Evolutionary conservation across 2,113 vertebrate species (phyloP).

Genomic region (Chloropsis cyanopogon): DNA sequence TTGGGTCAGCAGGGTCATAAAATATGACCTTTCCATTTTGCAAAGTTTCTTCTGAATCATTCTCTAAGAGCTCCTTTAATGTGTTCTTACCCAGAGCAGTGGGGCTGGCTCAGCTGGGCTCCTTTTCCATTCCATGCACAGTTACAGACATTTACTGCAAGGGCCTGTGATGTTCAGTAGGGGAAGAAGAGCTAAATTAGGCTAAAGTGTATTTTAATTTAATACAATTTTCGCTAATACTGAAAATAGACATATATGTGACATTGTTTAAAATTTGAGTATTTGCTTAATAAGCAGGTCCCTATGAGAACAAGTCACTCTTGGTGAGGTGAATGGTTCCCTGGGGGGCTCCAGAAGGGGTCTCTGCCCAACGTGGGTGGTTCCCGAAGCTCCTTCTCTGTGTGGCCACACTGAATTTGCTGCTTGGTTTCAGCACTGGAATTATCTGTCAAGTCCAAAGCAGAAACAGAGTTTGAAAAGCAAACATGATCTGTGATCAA

Average conservation of each 20-base stretch:
- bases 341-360: background rate
- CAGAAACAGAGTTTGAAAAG: constrained; percentile 72
- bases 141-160: background rate
- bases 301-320: background rate
- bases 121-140: background rate
- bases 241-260: background rate
- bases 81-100: background rate
- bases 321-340: background rate
- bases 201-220: background rate
- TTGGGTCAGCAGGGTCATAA: constrained; percentile 47
- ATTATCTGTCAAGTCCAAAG: constrained; percentile 71
- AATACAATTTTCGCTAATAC: background rate
- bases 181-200: constrained; percentile 6
- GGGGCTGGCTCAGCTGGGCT: background rate
- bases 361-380: background rate
- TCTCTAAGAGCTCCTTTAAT: constrained; percentile 28
- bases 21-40: constrained; percentile 15
- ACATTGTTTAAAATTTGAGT: background rate
- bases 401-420: constrained; percentile 39
- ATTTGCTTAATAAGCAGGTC: background rate
- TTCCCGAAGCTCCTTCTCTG: constrained; percentile 25
- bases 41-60: constrained; percentile 45
- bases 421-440: constrained; percentile 62
- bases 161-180: background rate
- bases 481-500: constrained; percentile 81